These are phyloP conservation scores for Anastrepha obliqua DNA, from an alignment of 1,140 invertebrate genomes.

Conservation along the genomic window DNA sequence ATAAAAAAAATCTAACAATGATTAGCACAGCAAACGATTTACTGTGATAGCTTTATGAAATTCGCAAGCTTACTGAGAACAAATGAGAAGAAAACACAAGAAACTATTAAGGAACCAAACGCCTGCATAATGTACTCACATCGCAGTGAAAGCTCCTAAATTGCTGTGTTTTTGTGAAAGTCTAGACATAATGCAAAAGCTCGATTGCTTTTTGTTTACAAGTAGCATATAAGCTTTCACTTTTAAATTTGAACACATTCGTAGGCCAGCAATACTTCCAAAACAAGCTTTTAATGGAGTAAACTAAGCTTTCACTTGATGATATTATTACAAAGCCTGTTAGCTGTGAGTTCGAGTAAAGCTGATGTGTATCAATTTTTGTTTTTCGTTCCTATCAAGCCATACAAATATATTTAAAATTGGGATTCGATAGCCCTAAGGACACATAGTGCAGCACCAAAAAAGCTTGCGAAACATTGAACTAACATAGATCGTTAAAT, in stretches of 20 bases:
- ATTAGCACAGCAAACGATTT: not conserved
- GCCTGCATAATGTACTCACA: too few relatives aligned
- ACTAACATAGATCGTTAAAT: not conserved
- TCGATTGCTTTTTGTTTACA: not conserved
- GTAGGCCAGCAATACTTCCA: too few relatives aligned
- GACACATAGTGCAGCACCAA: too few relatives aligned
- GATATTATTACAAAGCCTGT: too few relatives aligned
- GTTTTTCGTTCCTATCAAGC: not conserved
- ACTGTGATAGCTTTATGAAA: not conserved
- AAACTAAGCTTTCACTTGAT: not conserved
- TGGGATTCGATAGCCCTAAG: too few relatives aligned
- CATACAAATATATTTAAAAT: not conserved
- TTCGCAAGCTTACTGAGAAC: not conserved
- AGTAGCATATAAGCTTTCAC: too few relatives aligned
- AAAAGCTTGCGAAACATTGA: too few relatives aligned
- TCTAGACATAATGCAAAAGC: not conserved
- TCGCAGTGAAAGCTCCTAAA: not conserved
- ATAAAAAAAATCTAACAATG: not conserved
- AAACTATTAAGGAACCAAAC: too few relatives aligned
- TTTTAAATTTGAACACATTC: too few relatives aligned
- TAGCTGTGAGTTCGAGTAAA: not conserved
- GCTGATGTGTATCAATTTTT: not conserved
- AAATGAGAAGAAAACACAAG: too few relatives aligned
- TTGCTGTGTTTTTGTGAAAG: not conserved
- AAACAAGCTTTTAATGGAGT: not conserved